Percentiles rank a stretch among this genome's conserved stretches.
Evolutionary conservation across 2,888 invertebrate species (phyloP).

Genomic region (Euspilapteryx auroguttella): DNA sequence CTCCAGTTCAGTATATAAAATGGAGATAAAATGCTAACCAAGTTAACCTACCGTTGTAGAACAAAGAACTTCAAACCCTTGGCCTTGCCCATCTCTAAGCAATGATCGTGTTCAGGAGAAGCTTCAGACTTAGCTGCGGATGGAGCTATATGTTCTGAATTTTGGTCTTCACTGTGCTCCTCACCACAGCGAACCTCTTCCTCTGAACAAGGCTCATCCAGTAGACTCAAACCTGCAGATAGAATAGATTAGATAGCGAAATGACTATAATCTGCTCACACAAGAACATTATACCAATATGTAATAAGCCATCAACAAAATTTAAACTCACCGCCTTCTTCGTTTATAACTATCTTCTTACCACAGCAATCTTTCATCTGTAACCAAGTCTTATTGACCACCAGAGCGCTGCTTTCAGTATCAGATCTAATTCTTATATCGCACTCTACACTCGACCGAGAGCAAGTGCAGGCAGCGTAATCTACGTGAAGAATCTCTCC

Average conservation of each 20-base stretch:
- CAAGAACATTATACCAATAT: too few species aligned
- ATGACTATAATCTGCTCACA: too few species aligned
- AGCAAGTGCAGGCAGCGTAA: conserved; percentile 30
- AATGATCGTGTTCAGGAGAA: conserved; percentile 22
- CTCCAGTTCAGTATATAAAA: too few species aligned
- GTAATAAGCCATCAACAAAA: too few species aligned
- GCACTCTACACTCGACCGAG: conserved; percentile 24
- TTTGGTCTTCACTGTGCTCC: conserved; percentile 10
- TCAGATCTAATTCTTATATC: conserved; percentile 22
- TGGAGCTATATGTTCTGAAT: conserved; percentile 5
- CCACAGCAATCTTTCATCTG: conserved; percentile 35
- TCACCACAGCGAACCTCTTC: conserved; percentile 11
- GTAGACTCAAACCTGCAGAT: too few species aligned
- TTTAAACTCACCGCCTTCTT: conserved; percentile 29
- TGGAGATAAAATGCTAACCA: too few species aligned
- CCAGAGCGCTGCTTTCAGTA: conserved; percentile 12
- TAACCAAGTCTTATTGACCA: conserved; percentile 21
- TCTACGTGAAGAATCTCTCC: conserved; percentile 25
- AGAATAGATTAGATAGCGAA: too few species aligned
- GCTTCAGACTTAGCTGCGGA: conserved; percentile 15
- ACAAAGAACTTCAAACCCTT: conserved; percentile 32
- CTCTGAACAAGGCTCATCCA: conserved; percentile 16
- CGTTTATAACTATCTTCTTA: conserved; percentile 26
- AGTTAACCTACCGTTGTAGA: conserved; percentile 34
- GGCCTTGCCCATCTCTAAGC: conserved; percentile 25